These are phyloP conservation scores for Poeciliopsis turrubarensis DNA, from an alignment of 2,113 vertebrate species.

Conservation along the genomic window DNA sequence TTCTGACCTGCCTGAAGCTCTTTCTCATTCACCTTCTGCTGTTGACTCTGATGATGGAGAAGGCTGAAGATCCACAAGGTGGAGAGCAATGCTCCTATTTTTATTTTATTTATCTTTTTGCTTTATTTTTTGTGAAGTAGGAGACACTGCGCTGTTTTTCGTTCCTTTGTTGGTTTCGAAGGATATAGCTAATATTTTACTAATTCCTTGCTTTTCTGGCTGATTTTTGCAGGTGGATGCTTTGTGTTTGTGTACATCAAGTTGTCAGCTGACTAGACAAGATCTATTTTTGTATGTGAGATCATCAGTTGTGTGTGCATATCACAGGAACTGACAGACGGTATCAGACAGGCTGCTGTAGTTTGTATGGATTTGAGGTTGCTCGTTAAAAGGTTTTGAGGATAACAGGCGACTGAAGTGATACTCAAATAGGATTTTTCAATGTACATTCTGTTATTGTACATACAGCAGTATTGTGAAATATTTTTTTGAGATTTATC, in stretches of 20 bases:
- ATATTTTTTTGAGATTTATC: slow-evolving; percentile 80
- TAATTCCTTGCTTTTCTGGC: slow-evolving; percentile 62
- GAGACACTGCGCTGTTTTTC: slow-evolving; percentile 43
- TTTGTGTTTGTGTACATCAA: slow-evolving; percentile 78
- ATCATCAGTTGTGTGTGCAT: slow-evolving; percentile 75
- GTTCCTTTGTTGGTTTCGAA: slow-evolving; percentile 42
- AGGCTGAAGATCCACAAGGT: slow-evolving; percentile 30
- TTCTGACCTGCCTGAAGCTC: slow-evolving; percentile 65
- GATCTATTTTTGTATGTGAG: slow-evolving; percentile 82
- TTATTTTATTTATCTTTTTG: slow-evolving; percentile 2
- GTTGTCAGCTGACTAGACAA: slow-evolving; percentile 78
- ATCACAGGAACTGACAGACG: slow-evolving; percentile 61
- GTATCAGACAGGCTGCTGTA: slow-evolving; percentile 63
- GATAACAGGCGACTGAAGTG: slow-evolving; percentile 57
- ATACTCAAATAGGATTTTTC: slow-evolving; percentile 76
- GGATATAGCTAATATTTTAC: slow-evolving; percentile 75
- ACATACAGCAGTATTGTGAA: slow-evolving; percentile 82
- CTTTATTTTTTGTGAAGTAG: slow-evolving; percentile 24
- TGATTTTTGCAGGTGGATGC: slow-evolving; percentile 72
- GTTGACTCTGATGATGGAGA: slow-evolving; percentile 48
- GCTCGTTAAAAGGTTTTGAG: slow-evolving; percentile 42
- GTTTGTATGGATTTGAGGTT: slow-evolving; percentile 58
- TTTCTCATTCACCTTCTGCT: slow-evolving; percentile 60
- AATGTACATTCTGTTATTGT: slow-evolving; percentile 86
- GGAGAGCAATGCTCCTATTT: slow-evolving; percentile 31